Percentiles rank a stretch among this genome's conserved stretches.
Evolutionary conservation across 2,113 vertebrate genomes (phyloP).

Genomic region (Lepus europaeus): DNA sequence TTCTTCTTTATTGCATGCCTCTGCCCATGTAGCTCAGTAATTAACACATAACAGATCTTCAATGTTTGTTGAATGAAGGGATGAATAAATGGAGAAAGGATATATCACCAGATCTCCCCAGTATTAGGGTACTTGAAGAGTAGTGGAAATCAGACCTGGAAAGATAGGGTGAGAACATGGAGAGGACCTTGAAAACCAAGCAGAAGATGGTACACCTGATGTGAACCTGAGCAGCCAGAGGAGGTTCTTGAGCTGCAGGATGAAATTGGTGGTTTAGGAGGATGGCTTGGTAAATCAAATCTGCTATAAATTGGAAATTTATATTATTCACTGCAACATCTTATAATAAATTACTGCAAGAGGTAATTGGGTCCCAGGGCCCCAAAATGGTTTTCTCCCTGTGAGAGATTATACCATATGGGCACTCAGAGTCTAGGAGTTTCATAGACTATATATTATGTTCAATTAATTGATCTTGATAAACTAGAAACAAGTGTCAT

Average conservation of each 20-base stretch:
- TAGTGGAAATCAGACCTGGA: neutral
- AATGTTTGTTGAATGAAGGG: slow-evolving; percentile 27
- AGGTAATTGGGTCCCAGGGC: neutral
- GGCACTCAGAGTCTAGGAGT: neutral
- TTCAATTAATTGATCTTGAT: slow-evolving; percentile 36
- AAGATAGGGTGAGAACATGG: neutral
- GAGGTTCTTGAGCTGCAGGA: neutral
- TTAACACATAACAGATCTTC: neutral
- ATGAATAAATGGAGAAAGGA: neutral
- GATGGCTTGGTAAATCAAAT: neutral
- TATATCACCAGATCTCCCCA: neutral
- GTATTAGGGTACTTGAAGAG: neutral
- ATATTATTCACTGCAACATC: neutral
- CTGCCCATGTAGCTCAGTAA: neutral
- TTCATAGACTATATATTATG: neutral
- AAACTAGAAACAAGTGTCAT: slow-evolving; percentile 8
- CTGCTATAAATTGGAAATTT: slow-evolving; percentile 45
- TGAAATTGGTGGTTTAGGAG: slow-evolving; percentile 32
- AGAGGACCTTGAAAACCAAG: neutral
- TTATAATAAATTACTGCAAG: slow-evolving; percentile 47
- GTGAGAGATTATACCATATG: neutral
- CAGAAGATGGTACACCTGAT: neutral
- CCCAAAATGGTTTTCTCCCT: slow-evolving; percentile 18
- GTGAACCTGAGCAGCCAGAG: neutral
- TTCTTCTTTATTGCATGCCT: neutral